Evolutionary conservation across 2,797 vertebrate genomes (phyloP).

Genomic region (Carapus acus): DNA sequence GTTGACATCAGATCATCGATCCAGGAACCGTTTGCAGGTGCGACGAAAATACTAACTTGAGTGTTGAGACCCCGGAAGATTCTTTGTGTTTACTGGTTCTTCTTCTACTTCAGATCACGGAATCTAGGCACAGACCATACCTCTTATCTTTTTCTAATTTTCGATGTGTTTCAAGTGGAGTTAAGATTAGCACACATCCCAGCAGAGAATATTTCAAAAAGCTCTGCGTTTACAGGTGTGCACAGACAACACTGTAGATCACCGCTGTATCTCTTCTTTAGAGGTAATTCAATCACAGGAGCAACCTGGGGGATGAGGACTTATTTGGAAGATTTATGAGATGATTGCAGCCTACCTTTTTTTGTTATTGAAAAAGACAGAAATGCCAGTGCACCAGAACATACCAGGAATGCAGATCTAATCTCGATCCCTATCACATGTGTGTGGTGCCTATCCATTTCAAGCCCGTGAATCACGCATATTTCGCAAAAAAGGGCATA

Average conservation of each 20-base stretch:
- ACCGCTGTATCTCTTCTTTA: constrained; percentile 13
- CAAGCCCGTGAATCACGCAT: constrained; percentile 25
- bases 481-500: neutral
- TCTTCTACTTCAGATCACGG: too few relatives aligned
- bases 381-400: constrained; percentile 31
- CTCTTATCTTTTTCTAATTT: too few relatives aligned
- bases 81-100: too few relatives aligned
- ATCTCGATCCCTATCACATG: constrained; percentile 39
- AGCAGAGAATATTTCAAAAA: neutral
- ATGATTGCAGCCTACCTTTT: constrained; percentile 9
- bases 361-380: constrained; percentile 31
- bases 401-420: constrained; percentile 44
- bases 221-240: constrained; percentile 6
- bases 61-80: too few relatives aligned
- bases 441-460: constrained; percentile 37
- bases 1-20: too few relatives aligned
- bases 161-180: too few relatives aligned
- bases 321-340: neutral
- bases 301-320: neutral
- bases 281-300: constrained; percentile 23
- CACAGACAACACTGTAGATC: too few relatives aligned
- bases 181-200: too few relatives aligned
- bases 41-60: too few relatives aligned
- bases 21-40: too few relatives aligned
- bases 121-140: too few relatives aligned